Percentiles rank a stretch among this genome's conserved stretches.
These are phyloP conservation scores for Drosophila pectinifera DNA, from an alignment of 1,140 invertebrate genomes.

Conservation along the genomic window DNA sequence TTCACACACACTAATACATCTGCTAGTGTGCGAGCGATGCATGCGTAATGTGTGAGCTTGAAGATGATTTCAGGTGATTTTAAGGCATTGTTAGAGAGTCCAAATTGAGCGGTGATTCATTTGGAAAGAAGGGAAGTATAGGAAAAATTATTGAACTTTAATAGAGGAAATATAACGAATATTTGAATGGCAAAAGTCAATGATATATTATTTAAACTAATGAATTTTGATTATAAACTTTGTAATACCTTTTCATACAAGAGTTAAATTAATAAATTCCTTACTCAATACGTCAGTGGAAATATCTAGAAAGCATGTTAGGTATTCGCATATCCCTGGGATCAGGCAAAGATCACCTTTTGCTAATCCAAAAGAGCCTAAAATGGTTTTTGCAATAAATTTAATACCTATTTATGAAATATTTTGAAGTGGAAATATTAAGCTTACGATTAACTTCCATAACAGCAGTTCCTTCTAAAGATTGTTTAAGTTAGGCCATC, in stretches of 20 bases:
- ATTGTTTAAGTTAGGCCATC: too few species aligned
- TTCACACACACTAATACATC: conserved; percentile 21
- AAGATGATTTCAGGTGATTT: conserved; percentile 45
- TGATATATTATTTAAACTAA: background rate
- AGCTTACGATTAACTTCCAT: too few species aligned
- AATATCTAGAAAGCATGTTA: background rate
- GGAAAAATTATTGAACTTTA: too few species aligned
- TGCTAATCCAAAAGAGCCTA: background rate
- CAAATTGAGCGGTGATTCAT: conserved; percentile 20
- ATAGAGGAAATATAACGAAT: background rate
- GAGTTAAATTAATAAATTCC: too few species aligned
- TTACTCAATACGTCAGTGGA: background rate
- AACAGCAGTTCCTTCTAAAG: too few species aligned
- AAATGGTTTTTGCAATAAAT: background rate
- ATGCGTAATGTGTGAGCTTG: conserved; percentile 57
- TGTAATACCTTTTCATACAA: too few species aligned
- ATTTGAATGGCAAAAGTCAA: background rate
- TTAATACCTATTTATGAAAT: background rate
- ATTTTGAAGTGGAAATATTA: background rate
- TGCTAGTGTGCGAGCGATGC: conserved; percentile 32
- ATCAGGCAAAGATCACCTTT: background rate
- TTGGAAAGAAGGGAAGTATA: background rate
- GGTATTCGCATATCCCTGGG: too few species aligned
- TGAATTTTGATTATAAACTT: background rate
- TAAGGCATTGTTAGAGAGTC: conserved; percentile 25